phyloP scores from a whole-genome alignment of 2,888 invertebrate genomes.

The Agriotes lineatus region DNA sequence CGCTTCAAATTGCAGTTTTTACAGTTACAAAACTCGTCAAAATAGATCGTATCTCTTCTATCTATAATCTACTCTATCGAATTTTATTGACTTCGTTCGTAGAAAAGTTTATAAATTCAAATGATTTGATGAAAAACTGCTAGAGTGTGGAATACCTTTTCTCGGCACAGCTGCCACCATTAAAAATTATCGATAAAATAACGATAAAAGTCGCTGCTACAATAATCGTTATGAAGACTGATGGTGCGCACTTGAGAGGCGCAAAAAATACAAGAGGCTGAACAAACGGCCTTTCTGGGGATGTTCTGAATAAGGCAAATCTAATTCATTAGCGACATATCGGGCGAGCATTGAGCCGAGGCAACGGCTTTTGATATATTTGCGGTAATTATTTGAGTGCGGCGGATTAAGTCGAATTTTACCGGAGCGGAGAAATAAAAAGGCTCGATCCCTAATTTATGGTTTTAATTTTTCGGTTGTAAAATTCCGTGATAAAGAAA shows the following conservation, averaged over 20 bases:
- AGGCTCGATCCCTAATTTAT: slow-evolving; percentile 9
- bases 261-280: background rate
- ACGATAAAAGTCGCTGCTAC: too few species aligned
- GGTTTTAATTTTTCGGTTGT: slow-evolving; percentile 26
- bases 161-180: too few species aligned
- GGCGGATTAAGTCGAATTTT: background rate
- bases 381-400: background rate
- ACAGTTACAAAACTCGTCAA: too few species aligned
- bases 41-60: too few species aligned
- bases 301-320: background rate
- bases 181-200: too few species aligned
- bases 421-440: slow-evolving; percentile 20
- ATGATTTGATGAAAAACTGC: too few species aligned
- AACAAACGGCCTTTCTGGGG: background rate
- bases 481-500: slow-evolving; percentile 31
- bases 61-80: too few species aligned
- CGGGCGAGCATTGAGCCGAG: background rate
- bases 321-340: slow-evolving; percentile 9
- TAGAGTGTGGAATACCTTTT: too few species aligned
- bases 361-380: background rate
- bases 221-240: too few species aligned
- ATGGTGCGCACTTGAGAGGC: background rate
- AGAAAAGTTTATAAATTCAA: too few species aligned
- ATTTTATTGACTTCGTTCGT: too few species aligned
- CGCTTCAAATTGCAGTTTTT: too few species aligned